Conservation (phyloP, 2,113 vertebrate species). For the Pagrus major region DNA sequence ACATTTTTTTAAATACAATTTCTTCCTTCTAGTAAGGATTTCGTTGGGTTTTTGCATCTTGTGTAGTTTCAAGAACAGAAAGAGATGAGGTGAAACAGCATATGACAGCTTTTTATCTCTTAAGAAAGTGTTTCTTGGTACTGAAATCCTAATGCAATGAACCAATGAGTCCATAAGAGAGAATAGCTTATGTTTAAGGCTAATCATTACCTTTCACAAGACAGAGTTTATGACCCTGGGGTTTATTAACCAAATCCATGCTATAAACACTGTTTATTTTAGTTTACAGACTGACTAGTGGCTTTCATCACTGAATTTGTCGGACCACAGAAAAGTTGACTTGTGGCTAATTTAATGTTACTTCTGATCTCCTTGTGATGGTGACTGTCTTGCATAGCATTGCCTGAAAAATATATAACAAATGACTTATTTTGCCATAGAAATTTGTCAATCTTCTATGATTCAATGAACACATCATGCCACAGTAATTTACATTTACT, state of each 20-base stretch:
- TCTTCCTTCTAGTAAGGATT: too few species aligned
- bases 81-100: not conserved
- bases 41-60: not conserved
- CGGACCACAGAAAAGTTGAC: not conserved
- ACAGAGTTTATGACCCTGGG: conserved; percentile 18
- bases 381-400: not conserved
- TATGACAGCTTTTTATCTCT: too few species aligned
- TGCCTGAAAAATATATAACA: too few species aligned
- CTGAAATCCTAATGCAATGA: conserved; percentile 10
- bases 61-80: not conserved
- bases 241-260: conserved; percentile 22
- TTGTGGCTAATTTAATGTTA: not conserved
- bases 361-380: too few species aligned
- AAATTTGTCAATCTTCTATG: not conserved
- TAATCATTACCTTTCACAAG: conserved; percentile 48
- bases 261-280: conserved; percentile 21
- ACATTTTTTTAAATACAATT: not conserved
- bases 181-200: conserved; percentile 5
- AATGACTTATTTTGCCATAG: not conserved
- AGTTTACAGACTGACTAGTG: conserved; percentile 14
- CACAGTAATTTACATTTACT: conserved; percentile 2
- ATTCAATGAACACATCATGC: not conserved
- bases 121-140: not conserved
- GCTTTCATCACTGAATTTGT: conserved; percentile 22
- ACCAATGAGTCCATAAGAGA: not conserved